phyloP scores from a whole-genome alignment of 2,797 vertebrate species.

The Poecile montanus region DNA sequence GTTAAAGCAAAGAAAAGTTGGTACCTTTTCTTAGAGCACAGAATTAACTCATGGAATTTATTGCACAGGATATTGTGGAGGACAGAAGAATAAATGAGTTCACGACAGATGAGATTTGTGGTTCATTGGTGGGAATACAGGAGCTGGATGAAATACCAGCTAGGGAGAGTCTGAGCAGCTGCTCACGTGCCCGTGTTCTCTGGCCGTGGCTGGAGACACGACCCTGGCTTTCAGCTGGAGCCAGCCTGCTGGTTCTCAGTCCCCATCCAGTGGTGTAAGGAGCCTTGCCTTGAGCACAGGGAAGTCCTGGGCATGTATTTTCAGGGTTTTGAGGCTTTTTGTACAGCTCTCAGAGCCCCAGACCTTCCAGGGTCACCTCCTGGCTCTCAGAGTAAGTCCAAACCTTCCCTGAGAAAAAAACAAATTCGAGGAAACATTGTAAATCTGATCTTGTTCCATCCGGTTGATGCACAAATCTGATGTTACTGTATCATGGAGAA shows the following conservation, averaged over 20 bases:
- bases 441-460: background rate
- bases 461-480: too few relatives aligned
- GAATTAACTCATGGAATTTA: background rate
- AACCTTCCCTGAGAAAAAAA: background rate
- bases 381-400: background rate
- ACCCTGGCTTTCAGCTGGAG: background rate
- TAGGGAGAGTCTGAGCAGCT: background rate
- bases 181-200: fast-evolving
- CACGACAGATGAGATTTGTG: background rate
- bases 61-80: background rate
- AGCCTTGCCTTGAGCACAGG: background rate
- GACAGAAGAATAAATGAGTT: background rate
- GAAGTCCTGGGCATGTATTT: fast-evolving
- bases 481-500: background rate
- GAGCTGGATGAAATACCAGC: background rate
- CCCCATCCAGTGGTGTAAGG: fast-evolving
- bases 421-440: background rate
- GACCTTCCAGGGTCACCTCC: background rate
- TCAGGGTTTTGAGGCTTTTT: background rate
- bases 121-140: background rate
- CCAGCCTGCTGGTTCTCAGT: fast-evolving
- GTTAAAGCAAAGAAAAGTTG: background rate
- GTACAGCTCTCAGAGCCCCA: background rate
- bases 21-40: background rate
- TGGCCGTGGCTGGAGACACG: background rate